Evolutionary conservation across 64 coral and sea anemone genomes (phyloP), one percentile per base, ranked within the genome.

Genomic region (Hydrozoanthus tunicans): DNA sequence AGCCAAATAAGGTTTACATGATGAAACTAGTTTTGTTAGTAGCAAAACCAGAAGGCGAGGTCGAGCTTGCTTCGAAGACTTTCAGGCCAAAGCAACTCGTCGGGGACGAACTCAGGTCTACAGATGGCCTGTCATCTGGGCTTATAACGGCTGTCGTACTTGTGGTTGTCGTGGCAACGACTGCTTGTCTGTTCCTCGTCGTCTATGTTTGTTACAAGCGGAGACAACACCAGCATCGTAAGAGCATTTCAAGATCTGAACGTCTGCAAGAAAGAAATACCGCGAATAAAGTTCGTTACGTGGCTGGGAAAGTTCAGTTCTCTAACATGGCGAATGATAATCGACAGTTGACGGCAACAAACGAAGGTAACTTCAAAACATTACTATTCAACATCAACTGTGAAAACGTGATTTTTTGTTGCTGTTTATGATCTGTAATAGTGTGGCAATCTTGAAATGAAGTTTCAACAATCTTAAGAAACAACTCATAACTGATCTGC

Each of bases 61-160:
- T 73, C 14, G 53, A 70, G 3, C 67, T 86, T 23, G 83, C 53
- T 72, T 86, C 83, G 9, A 86, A 73, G 9, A 86, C 83, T 58
- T 86, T 86, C 55, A 72, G 3, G 4, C 56, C 66, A 72, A 58
- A 72, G 20, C 20, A 7, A 6, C 9, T 27, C 14, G 52, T 73
- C 13, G 13, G 7, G 10, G 53, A 1, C 17, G 67, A 25, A 54
- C 56, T 67, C 15, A 23, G 53, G 0, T 86, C 67, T 66, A 59
- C 83, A 3, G 83, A 56, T 58, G n/a, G 4, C 0, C 51, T 86
- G 24, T 86, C 83, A 72, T 56, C 53, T 6, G 67, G 83, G 4
- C 70, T 64, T 57, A 67, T 71, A 15, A 17, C 67, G 4, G 66
- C 1, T 17, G 59, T 86, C 7, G 83, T 53, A 3, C 65, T 86